Evolutionary conservation across 1,140 invertebrate species (phyloP).

Genomic region (Conus ventricosus): DNA sequence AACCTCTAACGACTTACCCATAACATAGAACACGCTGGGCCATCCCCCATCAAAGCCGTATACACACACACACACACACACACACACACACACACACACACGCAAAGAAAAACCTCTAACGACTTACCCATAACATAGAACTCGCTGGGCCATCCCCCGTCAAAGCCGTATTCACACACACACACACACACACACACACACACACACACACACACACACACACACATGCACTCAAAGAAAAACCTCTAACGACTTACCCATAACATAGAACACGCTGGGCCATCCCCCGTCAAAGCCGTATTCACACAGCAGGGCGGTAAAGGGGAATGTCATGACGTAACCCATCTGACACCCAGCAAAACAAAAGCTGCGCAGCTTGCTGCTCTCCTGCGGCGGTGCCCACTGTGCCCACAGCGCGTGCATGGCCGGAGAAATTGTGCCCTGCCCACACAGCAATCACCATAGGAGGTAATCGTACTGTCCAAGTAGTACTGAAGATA

Average conservation of each 20-base stretch:
- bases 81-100: too few relatives aligned
- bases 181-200: not conserved
- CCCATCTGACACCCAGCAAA: slow-evolving; percentile 55
- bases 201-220: not conserved
- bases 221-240: not conserved
- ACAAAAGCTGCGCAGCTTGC: slow-evolving; percentile 29
- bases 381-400: slow-evolving; percentile 69
- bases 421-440: slow-evolving; percentile 91
- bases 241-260: slow-evolving; percentile 44
- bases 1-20: too few relatives aligned
- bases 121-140: slow-evolving; percentile 64
- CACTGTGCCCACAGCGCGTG: slow-evolving; percentile 81
- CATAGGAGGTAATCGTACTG: not conserved
- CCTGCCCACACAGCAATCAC: slow-evolving; percentile 76
- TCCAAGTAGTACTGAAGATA: not conserved
- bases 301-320: slow-evolving; percentile 65
- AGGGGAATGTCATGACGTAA: slow-evolving; percentile 54
- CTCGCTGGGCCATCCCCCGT: slow-evolving; percentile 63
- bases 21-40: too few relatives aligned
- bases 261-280: slow-evolving; percentile 66
- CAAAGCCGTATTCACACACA: slow-evolving; percentile 67
- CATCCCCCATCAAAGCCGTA: too few relatives aligned
- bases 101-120: too few relatives aligned
- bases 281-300: slow-evolving; percentile 65
- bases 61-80: too few relatives aligned